Evolutionary conservation across 2,113 vertebrate species (phyloP).

Genomic region (Ciconia stormi): DNA sequence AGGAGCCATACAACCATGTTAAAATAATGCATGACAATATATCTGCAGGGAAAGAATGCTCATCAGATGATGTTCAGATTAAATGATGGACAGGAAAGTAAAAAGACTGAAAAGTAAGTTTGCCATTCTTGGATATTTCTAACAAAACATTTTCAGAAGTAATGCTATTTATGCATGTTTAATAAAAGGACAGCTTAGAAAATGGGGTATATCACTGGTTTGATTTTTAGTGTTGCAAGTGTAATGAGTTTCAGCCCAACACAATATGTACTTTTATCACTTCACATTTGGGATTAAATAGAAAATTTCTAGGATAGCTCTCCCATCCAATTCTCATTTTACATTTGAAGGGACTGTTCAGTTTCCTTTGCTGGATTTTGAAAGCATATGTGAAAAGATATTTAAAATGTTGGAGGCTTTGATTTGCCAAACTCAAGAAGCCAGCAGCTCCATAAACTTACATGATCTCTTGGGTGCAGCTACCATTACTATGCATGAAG

Average conservation of each 20-base stretch:
- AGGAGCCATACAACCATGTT: background rate
- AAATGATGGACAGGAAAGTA: background rate
- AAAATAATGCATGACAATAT: background rate
- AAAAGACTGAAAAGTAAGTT: background rate
- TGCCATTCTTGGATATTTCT: background rate
- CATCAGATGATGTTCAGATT: background rate
- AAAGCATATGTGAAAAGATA: background rate
- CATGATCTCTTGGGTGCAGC: background rate
- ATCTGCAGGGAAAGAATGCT: background rate
- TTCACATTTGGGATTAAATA: background rate
- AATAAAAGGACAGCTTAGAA: background rate
- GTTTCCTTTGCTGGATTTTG: background rate
- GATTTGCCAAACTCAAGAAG: background rate
- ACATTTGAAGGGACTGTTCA: background rate
- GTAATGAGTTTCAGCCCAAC: background rate
- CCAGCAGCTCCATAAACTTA: background rate
- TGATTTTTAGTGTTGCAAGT: background rate
- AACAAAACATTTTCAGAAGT: background rate
- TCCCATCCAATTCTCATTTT: background rate
- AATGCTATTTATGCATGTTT: background rate
- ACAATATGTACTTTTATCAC: background rate
- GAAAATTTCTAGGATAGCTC: background rate
- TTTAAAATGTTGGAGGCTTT: background rate
- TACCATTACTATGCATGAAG: background rate
- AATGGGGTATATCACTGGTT: background rate